A percentile compares a stretch with the other conserved stretches of the same genome.
These are phyloP conservation scores for Pseudococcus longispinus DNA, from an alignment of 2,888 invertebrate genomes.

Conservation along the genomic window DNA sequence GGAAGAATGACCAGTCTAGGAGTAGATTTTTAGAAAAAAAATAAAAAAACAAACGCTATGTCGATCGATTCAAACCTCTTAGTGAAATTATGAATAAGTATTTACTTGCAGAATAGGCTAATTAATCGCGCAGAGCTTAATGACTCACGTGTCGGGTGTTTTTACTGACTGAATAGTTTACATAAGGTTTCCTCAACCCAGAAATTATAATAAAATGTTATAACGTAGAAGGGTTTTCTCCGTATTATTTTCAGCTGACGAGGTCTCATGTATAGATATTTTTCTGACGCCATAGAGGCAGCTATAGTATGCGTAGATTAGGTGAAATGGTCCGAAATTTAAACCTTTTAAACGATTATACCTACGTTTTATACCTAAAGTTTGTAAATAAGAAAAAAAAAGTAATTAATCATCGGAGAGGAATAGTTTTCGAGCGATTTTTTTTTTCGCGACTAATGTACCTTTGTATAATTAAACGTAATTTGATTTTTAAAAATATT, in stretches of 20 bases:
- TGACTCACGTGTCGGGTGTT: slow-evolving; percentile 11
- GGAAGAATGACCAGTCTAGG: background rate
- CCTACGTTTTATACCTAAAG: background rate
- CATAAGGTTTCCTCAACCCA: background rate
- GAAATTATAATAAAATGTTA: background rate
- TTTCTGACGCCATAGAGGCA: background rate
- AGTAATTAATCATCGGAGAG: background rate
- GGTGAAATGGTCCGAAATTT: background rate
- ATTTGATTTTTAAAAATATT: background rate
- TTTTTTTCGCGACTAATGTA: background rate
- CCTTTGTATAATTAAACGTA: background rate
- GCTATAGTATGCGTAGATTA: background rate
- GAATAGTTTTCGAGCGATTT: background rate
- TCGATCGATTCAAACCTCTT: background rate
- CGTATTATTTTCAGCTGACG: background rate
- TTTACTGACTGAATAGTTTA: background rate
- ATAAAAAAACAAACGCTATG: background rate
- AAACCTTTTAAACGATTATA: background rate
- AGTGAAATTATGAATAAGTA: background rate
- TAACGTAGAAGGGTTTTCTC: background rate
- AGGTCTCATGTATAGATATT: background rate
- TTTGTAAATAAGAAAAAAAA: background rate
- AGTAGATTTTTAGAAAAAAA: background rate
- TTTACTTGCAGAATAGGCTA: background rate
- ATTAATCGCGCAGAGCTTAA: background rate